Conservation (phyloP, 2,888 invertebrate genomes). For the Limulus polyphemus region DNA sequence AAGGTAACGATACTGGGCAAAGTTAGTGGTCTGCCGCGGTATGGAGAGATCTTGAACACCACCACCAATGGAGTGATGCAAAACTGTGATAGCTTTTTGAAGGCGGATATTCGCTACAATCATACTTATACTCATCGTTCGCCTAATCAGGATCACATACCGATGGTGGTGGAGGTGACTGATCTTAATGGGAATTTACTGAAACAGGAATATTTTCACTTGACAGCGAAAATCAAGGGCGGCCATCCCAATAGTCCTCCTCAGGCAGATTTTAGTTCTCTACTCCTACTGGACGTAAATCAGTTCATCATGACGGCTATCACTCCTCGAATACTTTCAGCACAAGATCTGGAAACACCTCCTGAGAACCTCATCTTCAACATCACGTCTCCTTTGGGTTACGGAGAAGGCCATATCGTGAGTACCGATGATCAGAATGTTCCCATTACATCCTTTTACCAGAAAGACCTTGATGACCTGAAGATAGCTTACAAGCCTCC, state of each 20-base stretch:
- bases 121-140: constrained; percentile 31
- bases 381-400: constrained; percentile 31
- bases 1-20: constrained; percentile 23
- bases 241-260: constrained; percentile 34
- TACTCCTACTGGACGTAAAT: constrained; percentile 35
- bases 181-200: constrained; percentile 29
- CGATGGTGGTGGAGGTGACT: constrained; percentile 34
- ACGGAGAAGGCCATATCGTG: constrained; percentile 34
- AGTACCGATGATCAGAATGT: constrained; percentile 35
- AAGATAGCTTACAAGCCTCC: constrained; percentile 38
- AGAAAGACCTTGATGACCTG: constrained; percentile 34
- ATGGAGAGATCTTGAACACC: constrained; percentile 30
- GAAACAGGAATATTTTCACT: constrained; percentile 35
- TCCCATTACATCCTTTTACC: constrained; percentile 35
- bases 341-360: constrained; percentile 34
- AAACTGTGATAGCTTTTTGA: constrained; percentile 34
- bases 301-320: constrained; percentile 38
- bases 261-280: constrained; percentile 29
- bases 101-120: constrained; percentile 32
- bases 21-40: constrained; percentile 30
- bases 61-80: constrained; percentile 29
- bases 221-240: constrained; percentile 30
- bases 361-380: constrained; percentile 34
- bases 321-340: constrained; percentile 33
- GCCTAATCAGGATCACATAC: constrained; percentile 35